phyloP scores from a whole-genome alignment of 2,113 vertebrate species.

The Datnioides undecimradiatus region DNA sequence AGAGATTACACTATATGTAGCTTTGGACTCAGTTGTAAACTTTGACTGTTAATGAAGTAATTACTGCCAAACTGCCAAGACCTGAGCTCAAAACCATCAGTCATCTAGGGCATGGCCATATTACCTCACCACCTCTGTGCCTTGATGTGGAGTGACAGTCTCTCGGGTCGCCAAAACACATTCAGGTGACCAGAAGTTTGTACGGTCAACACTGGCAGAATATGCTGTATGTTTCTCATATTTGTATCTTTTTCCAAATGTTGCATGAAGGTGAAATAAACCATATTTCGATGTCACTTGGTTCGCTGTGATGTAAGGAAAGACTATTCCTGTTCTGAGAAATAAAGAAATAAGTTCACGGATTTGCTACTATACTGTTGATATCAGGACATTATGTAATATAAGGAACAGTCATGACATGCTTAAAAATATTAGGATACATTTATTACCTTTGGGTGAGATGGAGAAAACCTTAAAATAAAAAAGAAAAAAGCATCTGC shows the following conservation, averaged over 20 bases:
- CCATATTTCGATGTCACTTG: neutral
- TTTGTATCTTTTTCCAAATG: too few species aligned
- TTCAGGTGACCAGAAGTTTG: slow-evolving; percentile 6
- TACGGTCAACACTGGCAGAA: neutral
- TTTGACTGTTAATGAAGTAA: slow-evolving; percentile 45
- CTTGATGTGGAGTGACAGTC: slow-evolving; percentile 24
- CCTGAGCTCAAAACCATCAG: slow-evolving; percentile 47
- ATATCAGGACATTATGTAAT: neutral
- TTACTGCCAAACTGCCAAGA: slow-evolving; percentile 44
- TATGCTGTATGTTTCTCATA: neutral
- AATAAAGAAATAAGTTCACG: neutral
- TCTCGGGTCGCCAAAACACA: slow-evolving; percentile 16
- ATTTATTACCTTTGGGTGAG: slow-evolving; percentile 2
- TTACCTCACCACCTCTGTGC: slow-evolving; percentile 57
- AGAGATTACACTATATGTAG: slow-evolving; percentile 21
- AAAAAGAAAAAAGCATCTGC: slow-evolving; percentile 3
- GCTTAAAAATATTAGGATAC: neutral
- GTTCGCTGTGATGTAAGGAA: neutral
- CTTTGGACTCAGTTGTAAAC: slow-evolving; percentile 23
- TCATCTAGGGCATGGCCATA: slow-evolving; percentile 47
- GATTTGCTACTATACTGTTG: neutral
- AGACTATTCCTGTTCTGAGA: neutral
- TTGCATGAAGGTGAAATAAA: slow-evolving; percentile 4
- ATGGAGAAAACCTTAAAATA: neutral
- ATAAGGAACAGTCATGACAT: neutral